Evolutionary conservation across 2,888 invertebrate species (phyloP).

Genomic region (Priocnemis perturbator): DNA sequence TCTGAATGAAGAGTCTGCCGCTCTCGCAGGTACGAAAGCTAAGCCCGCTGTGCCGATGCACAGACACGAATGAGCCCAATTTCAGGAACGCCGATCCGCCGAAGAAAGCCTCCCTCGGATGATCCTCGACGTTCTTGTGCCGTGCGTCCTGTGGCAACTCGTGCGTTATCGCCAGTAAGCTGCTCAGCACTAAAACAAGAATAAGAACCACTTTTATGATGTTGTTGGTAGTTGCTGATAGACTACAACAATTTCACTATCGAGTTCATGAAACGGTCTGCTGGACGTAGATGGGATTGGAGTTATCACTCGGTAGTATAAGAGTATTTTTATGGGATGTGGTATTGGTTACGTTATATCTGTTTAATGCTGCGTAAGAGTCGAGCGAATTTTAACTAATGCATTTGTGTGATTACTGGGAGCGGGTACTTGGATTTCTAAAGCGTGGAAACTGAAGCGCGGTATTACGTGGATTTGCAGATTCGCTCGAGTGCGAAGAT

Average conservation of each 20-base stretch:
- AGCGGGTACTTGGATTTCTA: too few relatives aligned
- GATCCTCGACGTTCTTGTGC: conserved; percentile 52
- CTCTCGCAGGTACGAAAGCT: conserved; percentile 87
- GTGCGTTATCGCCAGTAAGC: conserved; percentile 58
- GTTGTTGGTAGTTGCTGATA: too few relatives aligned
- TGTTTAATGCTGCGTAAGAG: too few relatives aligned
- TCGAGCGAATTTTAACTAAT: too few relatives aligned
- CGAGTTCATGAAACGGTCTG: neutral
- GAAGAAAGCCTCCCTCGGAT: conserved; percentile 88
- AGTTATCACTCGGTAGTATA: too few relatives aligned
- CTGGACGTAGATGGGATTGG: too few relatives aligned
- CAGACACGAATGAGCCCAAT: conserved; percentile 83
- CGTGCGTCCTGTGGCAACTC: conserved; percentile 48
- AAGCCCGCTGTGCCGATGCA: conserved; percentile 87
- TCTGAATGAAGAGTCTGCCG: conserved; percentile 74
- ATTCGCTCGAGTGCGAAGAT: too few relatives aligned
- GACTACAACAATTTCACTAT: too few relatives aligned
- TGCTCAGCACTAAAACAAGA: conserved; percentile 59
- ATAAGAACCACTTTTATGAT: neutral
- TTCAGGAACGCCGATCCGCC: conserved; percentile 88
- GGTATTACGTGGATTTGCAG: too few relatives aligned
- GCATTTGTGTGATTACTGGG: too few relatives aligned
- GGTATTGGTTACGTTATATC: too few relatives aligned
- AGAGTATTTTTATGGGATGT: too few relatives aligned
- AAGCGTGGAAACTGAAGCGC: neutral